Percentiles rank a stretch among this genome's conserved stretches.
Conservation (phyloP, 1,140 invertebrate species). For the Drosophila rhopaloa region DNA sequence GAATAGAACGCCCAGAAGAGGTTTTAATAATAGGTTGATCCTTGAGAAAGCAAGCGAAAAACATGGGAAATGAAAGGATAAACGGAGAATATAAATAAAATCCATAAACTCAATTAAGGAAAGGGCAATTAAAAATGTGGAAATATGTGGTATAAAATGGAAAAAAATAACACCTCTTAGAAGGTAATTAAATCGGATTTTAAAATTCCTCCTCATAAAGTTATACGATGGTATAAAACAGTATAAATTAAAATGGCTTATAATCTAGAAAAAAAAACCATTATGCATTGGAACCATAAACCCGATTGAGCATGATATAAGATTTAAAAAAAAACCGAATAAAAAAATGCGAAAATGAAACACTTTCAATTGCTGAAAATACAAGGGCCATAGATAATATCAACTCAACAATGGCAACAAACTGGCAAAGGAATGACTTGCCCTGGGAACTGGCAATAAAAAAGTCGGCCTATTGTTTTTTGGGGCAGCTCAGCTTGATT, state of each 20-base stretch:
- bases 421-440: slow-evolving; percentile 1
- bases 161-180: not conserved
- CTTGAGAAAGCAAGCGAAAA: slow-evolving; percentile 1
- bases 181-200: not conserved
- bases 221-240: no score
- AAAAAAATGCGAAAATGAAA: slow-evolving; percentile 2
- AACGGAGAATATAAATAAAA: not conserved
- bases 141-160: not conserved
- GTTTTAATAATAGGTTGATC: slow-evolving; percentile 16
- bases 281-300: no score
- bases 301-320: no score
- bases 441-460: slow-evolving; percentile 30
- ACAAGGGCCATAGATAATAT: slow-evolving; percentile 31
- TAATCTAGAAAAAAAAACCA: no score
- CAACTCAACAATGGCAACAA: slow-evolving; percentile 23
- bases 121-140: not conserved
- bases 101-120: slow-evolving; percentile 10
- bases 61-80: not conserved
- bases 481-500: slow-evolving; percentile 40
- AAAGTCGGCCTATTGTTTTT: slow-evolving; percentile 41
- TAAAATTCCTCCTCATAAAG: no score
- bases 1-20: slow-evolving; percentile 3
- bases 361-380: slow-evolving; percentile 29
- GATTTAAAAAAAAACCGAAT: no score
- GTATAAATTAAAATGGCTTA: no score